Conservation (phyloP, 2,113 vertebrate genomes). For the Caranx melampygus region DNA sequence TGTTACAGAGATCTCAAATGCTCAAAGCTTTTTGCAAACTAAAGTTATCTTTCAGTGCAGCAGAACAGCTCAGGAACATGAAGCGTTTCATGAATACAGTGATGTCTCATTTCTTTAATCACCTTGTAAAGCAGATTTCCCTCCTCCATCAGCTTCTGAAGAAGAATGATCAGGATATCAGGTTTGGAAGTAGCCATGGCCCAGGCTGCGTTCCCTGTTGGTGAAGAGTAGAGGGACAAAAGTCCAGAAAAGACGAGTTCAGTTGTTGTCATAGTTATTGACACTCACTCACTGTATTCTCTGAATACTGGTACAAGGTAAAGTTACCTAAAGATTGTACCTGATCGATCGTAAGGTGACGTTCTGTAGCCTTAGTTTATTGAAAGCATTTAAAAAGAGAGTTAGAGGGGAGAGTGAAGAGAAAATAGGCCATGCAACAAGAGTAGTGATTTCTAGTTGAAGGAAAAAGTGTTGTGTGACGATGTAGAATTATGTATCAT, state of each 20-base stretch:
- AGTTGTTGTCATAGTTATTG: neutral
- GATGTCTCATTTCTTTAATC: slow-evolving; percentile 26
- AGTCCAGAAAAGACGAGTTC: slow-evolving; percentile 17
- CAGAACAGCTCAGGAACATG: neutral
- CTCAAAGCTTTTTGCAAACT: neutral
- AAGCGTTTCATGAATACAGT: slow-evolving; percentile 1
- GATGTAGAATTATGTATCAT: slow-evolving; percentile 48
- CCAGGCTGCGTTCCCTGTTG: slow-evolving; percentile 97
- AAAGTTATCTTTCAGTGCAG: neutral
- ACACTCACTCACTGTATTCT: slow-evolving; percentile 58
- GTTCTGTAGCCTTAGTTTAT: slow-evolving; percentile 88
- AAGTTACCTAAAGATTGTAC: slow-evolving; percentile 89
- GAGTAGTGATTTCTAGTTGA: slow-evolving; percentile 47
- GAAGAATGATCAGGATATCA: slow-evolving; percentile 97
- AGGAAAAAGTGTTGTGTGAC: slow-evolving; percentile 49
- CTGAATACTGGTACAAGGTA: slow-evolving; percentile 77
- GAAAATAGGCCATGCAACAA: slow-evolving; percentile 64
- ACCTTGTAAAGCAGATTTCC: slow-evolving; percentile 97
- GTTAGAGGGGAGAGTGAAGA: slow-evolving; percentile 73
- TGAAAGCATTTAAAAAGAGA: slow-evolving; percentile 79
- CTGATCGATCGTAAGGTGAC: slow-evolving; percentile 89
- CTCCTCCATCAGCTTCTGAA: slow-evolving; percentile 99
- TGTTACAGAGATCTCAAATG: slow-evolving; percentile 16
- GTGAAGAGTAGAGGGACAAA: slow-evolving; percentile 4
- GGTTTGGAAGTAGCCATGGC: slow-evolving; percentile 99